These are phyloP conservation scores for Platygyra sinensis DNA, from an alignment of 64 coral and sea anemone species.

Conservation along the genomic window DNA sequence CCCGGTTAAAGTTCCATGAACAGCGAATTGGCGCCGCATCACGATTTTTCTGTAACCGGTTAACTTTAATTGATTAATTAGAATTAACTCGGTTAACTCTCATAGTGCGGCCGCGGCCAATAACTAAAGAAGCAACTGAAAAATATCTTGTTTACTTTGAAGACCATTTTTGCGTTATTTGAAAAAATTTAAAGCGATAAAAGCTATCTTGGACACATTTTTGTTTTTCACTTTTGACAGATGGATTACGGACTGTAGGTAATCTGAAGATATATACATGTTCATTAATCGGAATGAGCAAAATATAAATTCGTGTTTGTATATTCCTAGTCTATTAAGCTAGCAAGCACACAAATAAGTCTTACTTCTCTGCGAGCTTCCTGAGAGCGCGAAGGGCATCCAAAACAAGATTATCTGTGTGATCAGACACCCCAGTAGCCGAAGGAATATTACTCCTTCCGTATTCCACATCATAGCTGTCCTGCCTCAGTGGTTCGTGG, in stretches of 20 bases:
- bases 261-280: no score
- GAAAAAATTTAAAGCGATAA: neutral
- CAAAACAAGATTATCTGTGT: slow-evolving; percentile 78
- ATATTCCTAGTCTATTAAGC: neutral
- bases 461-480: slow-evolving; percentile 35
- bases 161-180: neutral
- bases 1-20: no score
- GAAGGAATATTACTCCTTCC: neutral
- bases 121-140: no score
- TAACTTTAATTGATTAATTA: no score
- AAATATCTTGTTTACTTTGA: neutral
- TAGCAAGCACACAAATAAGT: neutral
- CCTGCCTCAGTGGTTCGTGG: slow-evolving; percentile 32
- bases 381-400: slow-evolving; percentile 79
- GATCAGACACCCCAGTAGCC: neutral
- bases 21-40: no score
- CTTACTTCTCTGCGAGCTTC: slow-evolving; percentile 95
- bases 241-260: neutral
- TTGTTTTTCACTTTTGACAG: neutral
- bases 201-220: neutral
- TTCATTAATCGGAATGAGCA: neutral
- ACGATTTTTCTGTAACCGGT: no score
- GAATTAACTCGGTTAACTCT: no score
- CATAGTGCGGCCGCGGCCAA: no score
- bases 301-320: neutral